Evolutionary conservation across 2,888 invertebrate species (phyloP), one percentile per base, ranked within the genome.

Genomic region (Athalia circularis): DNA sequence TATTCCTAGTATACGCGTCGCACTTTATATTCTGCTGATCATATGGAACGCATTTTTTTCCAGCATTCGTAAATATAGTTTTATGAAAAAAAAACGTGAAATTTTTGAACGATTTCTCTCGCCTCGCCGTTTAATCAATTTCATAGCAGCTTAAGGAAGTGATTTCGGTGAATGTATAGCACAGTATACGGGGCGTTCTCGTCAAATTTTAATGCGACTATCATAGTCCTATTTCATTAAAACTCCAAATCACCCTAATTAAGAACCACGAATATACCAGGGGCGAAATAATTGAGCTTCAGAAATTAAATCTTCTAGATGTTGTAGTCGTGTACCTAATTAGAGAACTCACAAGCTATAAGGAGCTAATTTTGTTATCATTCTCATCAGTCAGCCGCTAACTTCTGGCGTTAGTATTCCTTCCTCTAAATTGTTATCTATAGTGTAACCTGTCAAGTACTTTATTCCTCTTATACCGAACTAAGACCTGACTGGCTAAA

Each of bases 241-340:
- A 5, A 52, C 43, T 54, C 1, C 29, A 54, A 68, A 68, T 52
- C 52, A 68, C 43, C 54, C 54, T 68, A 50, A 68, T 54, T 50
- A 52, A 29, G 68, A 5, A 68, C 11, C 29, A 1, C 29, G 29
- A 29, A 29, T 29, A 68, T 52, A 68, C 5, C 43, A 54, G 68
- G 54, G 54, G 43, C 43, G 43, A 68, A 68, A 68, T 68, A 68
- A 68, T 68, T 68, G 68, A 54, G 15, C 48, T 9, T 13, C 2
- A 65, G 65, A 65, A 48, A 65, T 65, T 65, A 65, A 65, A 65
- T 65, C 65, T 65, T 65, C 47, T 65, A 48, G 48, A 65, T 65
- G 65, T 65, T 48, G 65, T 65, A 65, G 48, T 65, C 47, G 65
- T 48, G 13, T 65, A 65, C 13, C 68, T 52, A 68, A 68, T 68